Conservation (phyloP, 2,113 vertebrate species). For the Stegostoma tigrinum region DNA sequence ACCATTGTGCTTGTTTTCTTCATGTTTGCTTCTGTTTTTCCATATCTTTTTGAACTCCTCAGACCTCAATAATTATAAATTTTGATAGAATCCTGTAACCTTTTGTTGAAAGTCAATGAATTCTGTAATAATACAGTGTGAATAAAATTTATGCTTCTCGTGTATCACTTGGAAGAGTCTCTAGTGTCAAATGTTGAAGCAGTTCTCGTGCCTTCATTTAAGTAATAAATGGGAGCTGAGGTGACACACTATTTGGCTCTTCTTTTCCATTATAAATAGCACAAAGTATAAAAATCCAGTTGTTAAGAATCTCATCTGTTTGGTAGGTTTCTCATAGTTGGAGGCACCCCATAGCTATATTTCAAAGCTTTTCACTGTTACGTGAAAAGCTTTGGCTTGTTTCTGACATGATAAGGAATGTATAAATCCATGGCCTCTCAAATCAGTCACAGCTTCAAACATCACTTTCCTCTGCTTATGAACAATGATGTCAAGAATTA, state of each 20-base stretch:
- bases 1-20: conserved; percentile 17
- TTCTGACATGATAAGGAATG: conserved; percentile 18
- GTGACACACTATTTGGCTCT: conserved; percentile 24
- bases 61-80: conserved; percentile 24
- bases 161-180: conserved; percentile 12
- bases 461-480: neutral
- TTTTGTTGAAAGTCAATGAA: conserved; percentile 29
- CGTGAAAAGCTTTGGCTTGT: conserved; percentile 19
- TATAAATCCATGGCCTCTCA: neutral
- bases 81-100: neutral
- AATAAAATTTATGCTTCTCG: conserved; percentile 26
- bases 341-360: neutral
- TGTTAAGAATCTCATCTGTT: neutral
- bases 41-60: neutral
- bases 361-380: neutral
- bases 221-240: neutral
- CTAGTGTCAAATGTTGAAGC: neutral
- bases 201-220: conserved; percentile 5
- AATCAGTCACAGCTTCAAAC: conserved; percentile 19
- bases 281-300: neutral
- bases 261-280: conserved; percentile 4
- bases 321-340: neutral
- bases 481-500: conserved; percentile 16
- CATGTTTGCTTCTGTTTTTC: conserved; percentile 4
- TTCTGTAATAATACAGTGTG: conserved; percentile 19